Percentiles rank a stretch among this genome's conserved stretches.
Conservation (phyloP, 2,888 invertebrate species). For the Drosophila birchii region DNA sequence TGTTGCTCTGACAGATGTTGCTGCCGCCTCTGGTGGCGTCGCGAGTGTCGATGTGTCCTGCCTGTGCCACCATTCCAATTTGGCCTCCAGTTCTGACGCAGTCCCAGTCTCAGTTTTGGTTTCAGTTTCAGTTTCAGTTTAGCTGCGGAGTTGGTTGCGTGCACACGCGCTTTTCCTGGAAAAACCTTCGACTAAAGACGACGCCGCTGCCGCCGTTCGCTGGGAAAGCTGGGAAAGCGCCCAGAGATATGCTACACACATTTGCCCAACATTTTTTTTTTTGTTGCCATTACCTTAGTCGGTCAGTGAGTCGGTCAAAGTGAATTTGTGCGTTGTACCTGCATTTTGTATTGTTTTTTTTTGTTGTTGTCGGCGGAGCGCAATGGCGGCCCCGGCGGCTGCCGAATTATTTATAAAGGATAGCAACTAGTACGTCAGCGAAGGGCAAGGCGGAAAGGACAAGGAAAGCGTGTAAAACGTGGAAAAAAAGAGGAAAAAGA, state of each 20-base stretch:
- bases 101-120: conserved; percentile 26
- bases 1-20: conserved; percentile 27
- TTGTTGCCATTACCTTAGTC: conserved; percentile 12
- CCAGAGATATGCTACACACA: conserved; percentile 7
- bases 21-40: background rate
- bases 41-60: conserved; percentile 5
- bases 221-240: conserved; percentile 16
- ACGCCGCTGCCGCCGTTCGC: background rate
- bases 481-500: conserved; percentile 12
- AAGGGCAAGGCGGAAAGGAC: background rate
- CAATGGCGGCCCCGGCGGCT: conserved; percentile 50
- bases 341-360: conserved; percentile 3
- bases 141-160: conserved; percentile 73
- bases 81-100: conserved; percentile 28
- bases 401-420: conserved; percentile 64
- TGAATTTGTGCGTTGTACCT: conserved; percentile 11
- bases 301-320: conserved; percentile 30
- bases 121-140: conserved; percentile 66
- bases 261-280: conserved; percentile 4
- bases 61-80: conserved; percentile 9
- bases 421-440: conserved; percentile 64
- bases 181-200: conserved; percentile 6
- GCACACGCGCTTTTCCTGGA: conserved; percentile 43
- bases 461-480: conserved; percentile 3
- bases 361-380: background rate